Percentiles rank a stretch among this genome's conserved stretches.
Conservation (phyloP, 2,113 vertebrate genomes). For the Crotalus helleri region DNA sequence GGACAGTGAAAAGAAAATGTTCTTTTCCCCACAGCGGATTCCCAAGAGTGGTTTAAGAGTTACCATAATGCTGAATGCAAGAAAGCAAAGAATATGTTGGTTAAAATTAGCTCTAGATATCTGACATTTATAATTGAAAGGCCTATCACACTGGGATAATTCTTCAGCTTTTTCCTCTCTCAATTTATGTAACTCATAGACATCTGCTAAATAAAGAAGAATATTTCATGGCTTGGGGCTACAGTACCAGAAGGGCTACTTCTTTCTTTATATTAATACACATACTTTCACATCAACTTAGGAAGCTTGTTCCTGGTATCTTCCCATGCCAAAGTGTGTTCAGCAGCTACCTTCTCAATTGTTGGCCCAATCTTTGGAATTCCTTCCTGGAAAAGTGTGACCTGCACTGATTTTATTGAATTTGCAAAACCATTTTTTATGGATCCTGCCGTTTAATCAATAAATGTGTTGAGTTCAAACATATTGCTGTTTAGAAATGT, state of each 20-base stretch:
- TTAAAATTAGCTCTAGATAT: slow-evolving; percentile 41
- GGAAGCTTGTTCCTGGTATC: not conserved
- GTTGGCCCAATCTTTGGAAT: not conserved
- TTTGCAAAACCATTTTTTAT: not conserved
- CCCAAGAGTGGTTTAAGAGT: slow-evolving; percentile 57
- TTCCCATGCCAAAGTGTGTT: not conserved
- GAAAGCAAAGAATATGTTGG: slow-evolving; percentile 54
- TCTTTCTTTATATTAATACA: not conserved
- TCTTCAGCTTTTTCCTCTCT: not conserved
- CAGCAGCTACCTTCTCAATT: not conserved
- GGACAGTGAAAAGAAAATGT: slow-evolving; percentile 68
- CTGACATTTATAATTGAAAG: slow-evolving; percentile 27
- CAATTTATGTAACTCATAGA: not conserved
- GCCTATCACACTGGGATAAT: not conserved
- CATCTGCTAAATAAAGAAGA: not conserved
- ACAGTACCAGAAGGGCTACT: not conserved
- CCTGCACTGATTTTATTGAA: not conserved
- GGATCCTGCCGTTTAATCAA: not conserved
- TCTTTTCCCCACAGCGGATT: slow-evolving; percentile 79
- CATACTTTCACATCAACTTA: not conserved
- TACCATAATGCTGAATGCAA: slow-evolving; percentile 46
- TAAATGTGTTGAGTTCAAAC: not conserved
- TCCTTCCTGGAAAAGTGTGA: not conserved
- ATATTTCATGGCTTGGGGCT: not conserved
- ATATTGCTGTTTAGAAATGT: not conserved